These are phyloP conservation scores for Melinaea marsaeus DNA, from an alignment of 2,888 invertebrate genomes.

Conservation along the genomic window DNA sequence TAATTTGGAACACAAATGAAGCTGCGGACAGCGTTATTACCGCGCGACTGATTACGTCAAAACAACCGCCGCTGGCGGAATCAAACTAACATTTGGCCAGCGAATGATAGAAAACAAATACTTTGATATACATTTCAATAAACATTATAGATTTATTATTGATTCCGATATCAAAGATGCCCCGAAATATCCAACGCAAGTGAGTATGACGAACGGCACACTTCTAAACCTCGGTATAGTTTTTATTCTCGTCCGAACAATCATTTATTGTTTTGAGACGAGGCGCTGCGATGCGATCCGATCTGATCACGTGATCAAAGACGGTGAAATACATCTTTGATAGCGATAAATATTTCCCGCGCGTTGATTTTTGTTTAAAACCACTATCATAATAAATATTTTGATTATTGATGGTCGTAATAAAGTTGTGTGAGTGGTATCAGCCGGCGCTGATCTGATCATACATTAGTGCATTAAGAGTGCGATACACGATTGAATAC, in stretches of 20 bases:
- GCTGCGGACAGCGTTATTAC: conserved; percentile 68
- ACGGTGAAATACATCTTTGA: conserved; percentile 12
- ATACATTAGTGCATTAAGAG: no score
- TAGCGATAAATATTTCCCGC: conserved; percentile 12
- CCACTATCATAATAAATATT: no score
- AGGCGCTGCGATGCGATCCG: conserved; percentile 25
- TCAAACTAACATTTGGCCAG: conserved; percentile 66
- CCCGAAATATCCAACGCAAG: conserved; percentile 14
- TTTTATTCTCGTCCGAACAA: conserved; percentile 46
- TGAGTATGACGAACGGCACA: conserved; percentile 45
- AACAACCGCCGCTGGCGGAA: conserved; percentile 71
- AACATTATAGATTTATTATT: conserved; percentile 69
- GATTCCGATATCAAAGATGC: conserved; percentile 59
- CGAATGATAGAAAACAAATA: conserved; percentile 75
- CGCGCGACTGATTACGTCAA: conserved; percentile 70
- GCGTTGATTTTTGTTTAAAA: not conserved
- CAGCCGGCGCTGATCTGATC: no score
- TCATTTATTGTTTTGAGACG: conserved; percentile 25
- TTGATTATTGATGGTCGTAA: no score
- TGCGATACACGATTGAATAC: no score
- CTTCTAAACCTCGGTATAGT: conserved; percentile 49
- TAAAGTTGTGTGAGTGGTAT: no score
- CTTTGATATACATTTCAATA: conserved; percentile 66
- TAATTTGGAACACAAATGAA: conserved; percentile 45
- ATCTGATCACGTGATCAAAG: conserved; percentile 30